Percentiles rank a stretch among this genome's conserved stretches.
These are phyloP conservation scores for Pseudochirops corinnae DNA, from an alignment of 2,797 vertebrate genomes.

Conservation along the genomic window DNA sequence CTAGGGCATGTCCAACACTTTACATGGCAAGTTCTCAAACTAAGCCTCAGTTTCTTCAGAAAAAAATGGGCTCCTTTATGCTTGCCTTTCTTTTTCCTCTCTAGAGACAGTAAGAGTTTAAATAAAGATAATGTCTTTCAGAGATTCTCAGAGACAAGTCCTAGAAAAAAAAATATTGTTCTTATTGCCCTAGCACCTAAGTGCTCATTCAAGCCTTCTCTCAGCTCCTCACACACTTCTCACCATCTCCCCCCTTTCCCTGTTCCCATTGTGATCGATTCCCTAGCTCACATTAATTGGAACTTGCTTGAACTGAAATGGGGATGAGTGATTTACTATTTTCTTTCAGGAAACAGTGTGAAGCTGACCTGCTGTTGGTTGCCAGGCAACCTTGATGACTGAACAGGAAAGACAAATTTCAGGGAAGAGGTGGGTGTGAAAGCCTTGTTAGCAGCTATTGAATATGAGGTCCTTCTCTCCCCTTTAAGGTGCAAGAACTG, in stretches of 20 bases:
- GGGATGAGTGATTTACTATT: conserved; percentile 62
- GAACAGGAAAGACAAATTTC: conserved; percentile 61
- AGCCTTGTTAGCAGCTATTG: conserved; percentile 67
- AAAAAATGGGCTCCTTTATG: background rate
- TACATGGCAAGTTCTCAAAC: background rate
- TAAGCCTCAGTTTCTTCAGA: background rate
- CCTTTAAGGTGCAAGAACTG: conserved; percentile 39
- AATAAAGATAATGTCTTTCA: background rate
- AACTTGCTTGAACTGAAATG: conserved; percentile 43
- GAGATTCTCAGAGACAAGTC: conserved; percentile 8
- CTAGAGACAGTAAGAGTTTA: background rate
- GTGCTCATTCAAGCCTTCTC: background rate
- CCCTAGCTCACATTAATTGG: conserved; percentile 68
- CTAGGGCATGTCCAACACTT: background rate
- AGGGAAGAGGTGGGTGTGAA: conserved; percentile 23
- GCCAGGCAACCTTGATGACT: conserved; percentile 74
- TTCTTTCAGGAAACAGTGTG: conserved; percentile 70
- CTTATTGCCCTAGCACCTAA: background rate
- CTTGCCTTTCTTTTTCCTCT: background rate
- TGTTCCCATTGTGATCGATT: conserved; percentile 27
- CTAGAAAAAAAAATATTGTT: background rate
- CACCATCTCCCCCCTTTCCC: background rate
- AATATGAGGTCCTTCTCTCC: conserved; percentile 13
- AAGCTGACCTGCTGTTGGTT: conserved; percentile 65
- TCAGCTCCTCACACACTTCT: conserved; percentile 17